Evolutionary conservation across 2,888 invertebrate genomes (phyloP), one percentile per base, ranked within the genome.

Genomic region (Philhelius pedissequus): DNA sequence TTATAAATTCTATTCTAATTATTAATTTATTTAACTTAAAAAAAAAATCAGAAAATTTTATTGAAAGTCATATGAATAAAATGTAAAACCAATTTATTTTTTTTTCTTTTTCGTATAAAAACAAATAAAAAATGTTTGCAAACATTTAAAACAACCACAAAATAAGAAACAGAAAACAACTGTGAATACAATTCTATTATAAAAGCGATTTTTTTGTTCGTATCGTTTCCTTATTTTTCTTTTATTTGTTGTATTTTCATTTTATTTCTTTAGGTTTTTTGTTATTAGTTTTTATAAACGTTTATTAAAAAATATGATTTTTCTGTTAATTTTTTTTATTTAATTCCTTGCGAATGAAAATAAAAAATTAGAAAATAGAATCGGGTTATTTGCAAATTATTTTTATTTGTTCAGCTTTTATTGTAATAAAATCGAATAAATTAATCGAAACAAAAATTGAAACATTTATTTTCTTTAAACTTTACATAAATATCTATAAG

Each of bases 21-120:
- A 35, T 74, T 84, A 84, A 84, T 84, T 84, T 84, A 84, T 80
- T 84, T 80, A 80, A 84, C 30, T 80, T 84, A 75, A 83, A 38
- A 38, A 40, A 40, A 40, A 40, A 15, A 54, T n/a, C 3, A 11
- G 32, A 54, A 56, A 74, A 74, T 40, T 50, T 58, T 71, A 68
- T 58, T 38, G n/a, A 80, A 75, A 84, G 70, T 75, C 80, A 76
- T 80, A 80, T 79, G 70, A 84, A 75, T 84, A 69, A 82, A 83
- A 69, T 66, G 48, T 58, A 18, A 38, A 73, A 82, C 30, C 62
- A 73, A 56, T 60, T 80, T 71, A 52, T 76, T 78, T 80, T 68
- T n/a, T 80, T 60, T 76, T 84, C 18, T 70, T 80, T 83, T 68
- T 79, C 79, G 62, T 80, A 76, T 83, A 64, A 48, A 69, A 60